Evolutionary conservation across 1,140 invertebrate genomes (phyloP), one percentile per base, ranked within the genome.

Genomic region (Ditylenchus dipsaci): DNA sequence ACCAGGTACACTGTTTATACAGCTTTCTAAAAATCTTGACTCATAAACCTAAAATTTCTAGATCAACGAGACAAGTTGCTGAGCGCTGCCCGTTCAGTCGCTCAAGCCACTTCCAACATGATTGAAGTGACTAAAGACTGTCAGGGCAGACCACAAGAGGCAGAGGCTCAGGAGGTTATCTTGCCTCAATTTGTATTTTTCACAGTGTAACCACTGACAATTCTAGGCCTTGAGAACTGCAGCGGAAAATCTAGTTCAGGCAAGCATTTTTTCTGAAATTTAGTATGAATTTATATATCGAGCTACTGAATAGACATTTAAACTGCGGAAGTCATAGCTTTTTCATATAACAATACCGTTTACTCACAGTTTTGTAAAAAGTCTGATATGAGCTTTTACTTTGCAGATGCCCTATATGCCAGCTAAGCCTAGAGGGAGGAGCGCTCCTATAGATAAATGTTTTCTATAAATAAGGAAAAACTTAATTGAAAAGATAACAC

Each of bases 41-140:
- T 53, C 15, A 38, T 3, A 5, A 5, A 38, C 33, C 33, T 38
- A 5, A 53, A 45, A 53, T 53, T 53, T 53, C 15, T 53, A 53
- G 91, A 94, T 84, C 92, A 96, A 60, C 87, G 91, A 19, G 93
- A 97, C 79, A 88, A 91, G 64, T 88, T 92, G 70, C 83, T 97
- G 7, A 84, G 97, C 49, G 92, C 92, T 0, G 93, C 93, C 0
- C 92, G 85, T 45, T 86, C 90, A 57, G 85, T 97, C 15, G 94
- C 95, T 1, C 93, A 97, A 85, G 95, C 95, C 8, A 98, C 95
- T 0, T 90, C 92, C 0, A 88, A 90, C 71, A 86, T 88, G 84
- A 91, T 97, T 1, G 94, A 97, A 84, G 94, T 95, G 1, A 95
- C 95, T 0, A 88, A 96, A 82, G 88, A 90, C 7, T 94, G 92